Conservation (phyloP, 2,797 vertebrate species). For the Acanthurus lineatus region DNA sequence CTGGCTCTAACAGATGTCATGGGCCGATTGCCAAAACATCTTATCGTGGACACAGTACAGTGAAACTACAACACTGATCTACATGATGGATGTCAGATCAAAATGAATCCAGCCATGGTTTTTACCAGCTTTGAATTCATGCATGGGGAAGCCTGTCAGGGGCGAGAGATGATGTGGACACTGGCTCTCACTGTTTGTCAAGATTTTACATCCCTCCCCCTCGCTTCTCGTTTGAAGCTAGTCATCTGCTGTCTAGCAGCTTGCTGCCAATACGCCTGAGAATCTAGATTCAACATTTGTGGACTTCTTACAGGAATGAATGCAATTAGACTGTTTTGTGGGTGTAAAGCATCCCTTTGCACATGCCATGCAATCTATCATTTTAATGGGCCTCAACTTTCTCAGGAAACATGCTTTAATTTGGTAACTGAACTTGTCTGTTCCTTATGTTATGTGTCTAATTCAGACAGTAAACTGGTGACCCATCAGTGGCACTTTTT, state of each 20-base stretch:
- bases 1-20: conserved; percentile 78
- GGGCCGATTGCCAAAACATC: conserved; percentile 80
- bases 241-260: conserved; percentile 83
- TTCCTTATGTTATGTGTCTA: conserved; percentile 66
- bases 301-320: conserved; percentile 82
- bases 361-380: conserved; percentile 83
- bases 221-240: conserved; percentile 81
- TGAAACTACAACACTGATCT: conserved; percentile 80
- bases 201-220: conserved; percentile 83
- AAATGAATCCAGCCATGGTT: conserved; percentile 83
- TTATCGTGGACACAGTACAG: conserved; percentile 78
- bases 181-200: conserved; percentile 86
- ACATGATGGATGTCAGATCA: conserved; percentile 83
- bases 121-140: conserved; percentile 86
- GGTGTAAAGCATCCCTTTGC: conserved; percentile 79
- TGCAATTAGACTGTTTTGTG: conserved; percentile 87
- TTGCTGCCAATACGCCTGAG: conserved; percentile 83
- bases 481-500: conserved; percentile 56
- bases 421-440: conserved; percentile 74
- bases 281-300: conserved; percentile 84
- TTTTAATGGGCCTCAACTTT: conserved; percentile 85
- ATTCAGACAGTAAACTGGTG: conserved; percentile 70
- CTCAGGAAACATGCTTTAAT: conserved; percentile 75
- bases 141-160: conserved; percentile 86
- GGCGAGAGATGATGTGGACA: conserved; percentile 84